Evolutionary conservation across 2,888 invertebrate species (phyloP), one percentile per base, ranked within the genome.

Genomic region (Neoaliturus tenellus): DNA sequence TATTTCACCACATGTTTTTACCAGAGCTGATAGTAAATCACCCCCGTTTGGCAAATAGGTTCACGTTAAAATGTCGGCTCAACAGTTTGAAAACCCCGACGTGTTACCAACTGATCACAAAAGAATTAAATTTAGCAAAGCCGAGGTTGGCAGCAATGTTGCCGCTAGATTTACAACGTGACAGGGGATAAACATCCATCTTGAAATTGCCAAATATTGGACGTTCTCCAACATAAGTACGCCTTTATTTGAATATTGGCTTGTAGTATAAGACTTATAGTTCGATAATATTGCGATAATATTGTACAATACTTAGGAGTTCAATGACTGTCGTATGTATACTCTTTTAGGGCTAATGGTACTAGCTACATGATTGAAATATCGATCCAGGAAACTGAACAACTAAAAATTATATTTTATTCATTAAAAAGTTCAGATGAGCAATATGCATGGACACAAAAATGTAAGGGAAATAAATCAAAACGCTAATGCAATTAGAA

Each of bases 11-110:
- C 51, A 23, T 51, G 51, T 51, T 51, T 35, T 51, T 51, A 51
- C 20, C 51, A 23, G n/a, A n/a, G 23, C 31, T 17, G 28, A 12
- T 28, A 28, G 62, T 62, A 62, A 62, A 62, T 62, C 28, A 10
- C 31, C 62, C 28, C 62, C 2, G 55, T 55, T 55, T 62, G 62
- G 62, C 62, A 62, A 62, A 62, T 62, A 28, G 62, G 12, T 62
- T 17, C 62, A 14, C 62, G 20, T 51, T 10, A 62, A 25, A 28
- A 31, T 17, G 62, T 62, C 62, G 31, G 62, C 14, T 62, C 62
- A 23, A 62, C 55, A 31, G 62, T 62, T 51, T 6, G 44, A 44
- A 12, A 35, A 35, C 6, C 2, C 44, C 17, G 2, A 14, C 17
- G 55, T 23, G 14, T 31, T 31, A 28, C 55, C 31, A 31, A 62